phyloP scores from a whole-genome alignment of 2,888 invertebrate species.

The Mechanitis messenoides region DNA sequence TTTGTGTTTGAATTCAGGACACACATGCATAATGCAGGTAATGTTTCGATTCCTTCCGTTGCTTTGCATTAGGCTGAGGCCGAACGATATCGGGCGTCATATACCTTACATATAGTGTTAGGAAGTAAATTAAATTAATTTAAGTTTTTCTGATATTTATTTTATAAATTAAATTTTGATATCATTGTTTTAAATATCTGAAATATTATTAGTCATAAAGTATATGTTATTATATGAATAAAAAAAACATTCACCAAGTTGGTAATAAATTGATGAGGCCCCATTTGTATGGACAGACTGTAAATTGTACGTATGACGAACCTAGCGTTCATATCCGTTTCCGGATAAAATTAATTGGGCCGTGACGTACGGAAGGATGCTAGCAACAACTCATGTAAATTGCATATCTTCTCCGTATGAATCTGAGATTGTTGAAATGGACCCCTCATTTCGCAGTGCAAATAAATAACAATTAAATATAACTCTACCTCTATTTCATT shows the following conservation, averaged over 20 bases:
- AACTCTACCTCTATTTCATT: constrained; percentile 7
- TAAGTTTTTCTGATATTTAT: too few species aligned
- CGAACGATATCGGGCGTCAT: background rate
- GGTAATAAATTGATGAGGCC: constrained; percentile 10
- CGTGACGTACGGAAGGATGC: constrained; percentile 71
- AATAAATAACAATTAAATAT: constrained; percentile 21
- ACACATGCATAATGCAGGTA: constrained; percentile 68
- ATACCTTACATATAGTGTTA: too few species aligned
- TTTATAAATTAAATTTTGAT: too few species aligned
- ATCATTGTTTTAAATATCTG: too few species aligned
- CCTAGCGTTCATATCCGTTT: constrained; percentile 68
- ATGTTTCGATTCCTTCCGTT: constrained; percentile 68
- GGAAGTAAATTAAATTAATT: too few species aligned
- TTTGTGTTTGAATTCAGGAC: constrained; percentile 44
- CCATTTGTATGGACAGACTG: constrained; percentile 31
- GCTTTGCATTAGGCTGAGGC: constrained; percentile 50
- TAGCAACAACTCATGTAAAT: constrained; percentile 71
- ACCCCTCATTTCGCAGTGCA: constrained; percentile 31
- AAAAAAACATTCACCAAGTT: background rate
- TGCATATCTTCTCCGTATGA: constrained; percentile 37
- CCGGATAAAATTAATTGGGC: constrained; percentile 73
- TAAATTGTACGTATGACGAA: constrained; percentile 61
- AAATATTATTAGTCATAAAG: too few species aligned
- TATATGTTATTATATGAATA: background rate
- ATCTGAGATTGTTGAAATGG: constrained; percentile 34